Evolutionary conservation across 2,888 invertebrate genomes (phyloP), one percentile per base, ranked within the genome.

Genomic region (Odontocerum albicorne): DNA sequence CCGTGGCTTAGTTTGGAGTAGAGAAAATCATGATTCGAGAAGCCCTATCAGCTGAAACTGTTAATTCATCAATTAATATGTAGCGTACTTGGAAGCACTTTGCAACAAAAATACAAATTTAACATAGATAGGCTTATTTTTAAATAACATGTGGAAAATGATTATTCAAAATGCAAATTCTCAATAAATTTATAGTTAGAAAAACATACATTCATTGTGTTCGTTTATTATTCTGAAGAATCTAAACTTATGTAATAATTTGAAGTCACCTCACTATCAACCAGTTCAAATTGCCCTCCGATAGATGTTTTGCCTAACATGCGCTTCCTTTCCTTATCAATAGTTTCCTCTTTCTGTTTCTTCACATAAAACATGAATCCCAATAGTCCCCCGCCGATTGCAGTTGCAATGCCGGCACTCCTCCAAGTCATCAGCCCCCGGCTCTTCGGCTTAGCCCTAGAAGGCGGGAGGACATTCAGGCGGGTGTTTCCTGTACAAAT

Each of bases 241-340:
- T n/a, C n/a, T n/a, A 27, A 27, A 10, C 27, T 27, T 7, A 27
- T 7, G 27, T 27, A 27, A 27, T 27, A 27, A 39, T 16, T n/a
- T 17, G 7, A 39, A 55, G 3, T 46, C 64, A 75, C 78, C 71
- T 84, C 73, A 2, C 86, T 72, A 72, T 92, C 85, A 0, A 90
- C 72, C 20, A 99, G 72, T 65, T 95, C 92, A 81, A 97, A 99
- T 22, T 80, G 75, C 3, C 99, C 99, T 27, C 99, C 99, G 60
- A 99, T 95, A 42, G 89, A 82, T 2, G 92, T 91, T 73, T 96
- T 96, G 1, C 97, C 97, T 4, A 98, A 72, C 64, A 87, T 84
- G 52, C 88, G 77, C 65, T 87, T 87, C 31, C 94, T 81, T 65
- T 94, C 92, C 36, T 81, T 84, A 47, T 88, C 82, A 6, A 86